Percentiles rank a stretch among this genome's conserved stretches.
Evolutionary conservation across 2,113 vertebrate genomes (phyloP).

Genomic region (Chrysochloris asiatica): DNA sequence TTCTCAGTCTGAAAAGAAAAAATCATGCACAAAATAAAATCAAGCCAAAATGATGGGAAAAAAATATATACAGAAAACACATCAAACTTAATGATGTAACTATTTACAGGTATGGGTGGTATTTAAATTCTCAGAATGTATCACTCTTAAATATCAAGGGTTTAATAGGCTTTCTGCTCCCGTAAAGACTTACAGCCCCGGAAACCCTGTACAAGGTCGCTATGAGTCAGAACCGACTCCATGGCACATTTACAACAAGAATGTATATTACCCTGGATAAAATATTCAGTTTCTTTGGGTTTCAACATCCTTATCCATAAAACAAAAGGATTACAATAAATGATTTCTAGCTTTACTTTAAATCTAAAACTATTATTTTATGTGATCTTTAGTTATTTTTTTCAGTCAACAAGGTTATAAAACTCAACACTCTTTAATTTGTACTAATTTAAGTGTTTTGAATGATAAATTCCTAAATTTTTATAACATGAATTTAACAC

Average conservation of each 20-base stretch:
- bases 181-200: too few relatives aligned
- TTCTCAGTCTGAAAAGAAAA: conserved; percentile 34
- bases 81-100: not conserved
- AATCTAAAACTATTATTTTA: conserved; percentile 18
- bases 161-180: too few relatives aligned
- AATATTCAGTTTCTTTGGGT: not conserved
- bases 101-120: not conserved
- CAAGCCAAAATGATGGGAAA: not conserved
- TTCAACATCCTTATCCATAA: conserved; percentile 5
- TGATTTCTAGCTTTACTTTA: not conserved
- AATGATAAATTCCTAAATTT: conserved; percentile 52
- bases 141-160: not conserved
- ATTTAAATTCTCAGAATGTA: conserved; percentile 22
- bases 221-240: too few relatives aligned
- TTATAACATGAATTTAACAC: not conserved
- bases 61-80: not conserved
- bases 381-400: conserved; percentile 15
- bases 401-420: not conserved
- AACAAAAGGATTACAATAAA: not conserved
- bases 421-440: too few relatives aligned
- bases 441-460: conserved; percentile 24
- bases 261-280: not conserved
- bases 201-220: too few relatives aligned
- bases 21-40: conserved; percentile 47
- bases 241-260: too few relatives aligned